Percentiles rank a stretch among this genome's conserved stretches.
Evolutionary conservation across 2,113 vertebrate species (phyloP).

Genomic region (Miniopterus natalensis): DNA sequence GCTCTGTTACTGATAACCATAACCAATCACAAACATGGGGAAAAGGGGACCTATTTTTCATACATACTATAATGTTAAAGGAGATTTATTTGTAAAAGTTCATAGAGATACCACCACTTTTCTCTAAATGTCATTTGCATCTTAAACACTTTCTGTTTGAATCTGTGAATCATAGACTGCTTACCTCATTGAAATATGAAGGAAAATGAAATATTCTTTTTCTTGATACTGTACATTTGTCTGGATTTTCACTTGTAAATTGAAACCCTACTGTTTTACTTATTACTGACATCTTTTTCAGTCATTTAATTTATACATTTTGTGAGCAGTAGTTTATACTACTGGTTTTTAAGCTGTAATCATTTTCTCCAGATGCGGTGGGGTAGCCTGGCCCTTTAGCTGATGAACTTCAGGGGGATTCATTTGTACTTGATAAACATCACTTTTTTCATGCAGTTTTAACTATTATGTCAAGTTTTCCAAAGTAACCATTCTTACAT

Average conservation of each 20-base stretch:
- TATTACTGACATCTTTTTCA: slow-evolving; percentile 70
- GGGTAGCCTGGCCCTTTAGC: not conserved
- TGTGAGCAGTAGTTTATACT: slow-evolving; percentile 11
- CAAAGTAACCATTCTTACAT: not conserved
- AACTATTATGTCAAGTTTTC: not conserved
- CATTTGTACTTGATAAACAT: not conserved
- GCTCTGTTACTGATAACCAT: not conserved
- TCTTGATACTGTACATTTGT: slow-evolving; percentile 47
- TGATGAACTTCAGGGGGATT: not conserved
- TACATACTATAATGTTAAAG: not conserved
- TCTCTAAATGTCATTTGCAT: not conserved
- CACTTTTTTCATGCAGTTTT: not conserved
- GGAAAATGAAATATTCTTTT: not conserved
- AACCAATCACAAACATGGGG: not conserved
- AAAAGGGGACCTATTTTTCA: not conserved
- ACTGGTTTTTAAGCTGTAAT: not conserved
- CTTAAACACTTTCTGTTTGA: slow-evolving; percentile 44
- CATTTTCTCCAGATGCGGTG: not conserved
- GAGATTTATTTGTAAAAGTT: not conserved
- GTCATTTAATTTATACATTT: slow-evolving; percentile 40
- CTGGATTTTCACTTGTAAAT: slow-evolving; percentile 62
- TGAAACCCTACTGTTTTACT: slow-evolving; percentile 55
- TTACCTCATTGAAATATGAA: slow-evolving; percentile 30
- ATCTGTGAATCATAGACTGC: not conserved
- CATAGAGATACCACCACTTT: not conserved